Conservation (phyloP, 1,140 invertebrate species). For the Bombyx mandarina region DNA sequence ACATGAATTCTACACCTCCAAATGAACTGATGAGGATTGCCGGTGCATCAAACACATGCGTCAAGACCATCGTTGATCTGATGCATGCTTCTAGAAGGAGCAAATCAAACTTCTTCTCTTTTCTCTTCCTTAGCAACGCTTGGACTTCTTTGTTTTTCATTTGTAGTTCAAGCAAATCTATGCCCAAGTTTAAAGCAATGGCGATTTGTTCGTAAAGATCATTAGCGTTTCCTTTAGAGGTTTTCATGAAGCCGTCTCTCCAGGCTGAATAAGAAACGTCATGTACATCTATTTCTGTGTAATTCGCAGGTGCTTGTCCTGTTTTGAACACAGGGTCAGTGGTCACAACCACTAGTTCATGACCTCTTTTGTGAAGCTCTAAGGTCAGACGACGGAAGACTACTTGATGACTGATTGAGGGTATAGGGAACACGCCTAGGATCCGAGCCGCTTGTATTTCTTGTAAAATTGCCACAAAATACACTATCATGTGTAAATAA, state of each 20-base stretch:
- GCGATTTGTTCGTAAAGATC: neutral
- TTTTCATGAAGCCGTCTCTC: neutral
- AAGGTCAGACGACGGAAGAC: constrained; percentile 2
- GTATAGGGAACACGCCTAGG: constrained; percentile 8
- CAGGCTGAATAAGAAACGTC: constrained; percentile 20
- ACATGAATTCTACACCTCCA: constrained; percentile 9
- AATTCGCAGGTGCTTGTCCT: neutral
- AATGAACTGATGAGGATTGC: constrained; percentile 44
- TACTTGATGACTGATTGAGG: constrained; percentile 9
- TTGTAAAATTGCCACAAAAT: too few species aligned
- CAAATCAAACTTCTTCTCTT: constrained; percentile 41
- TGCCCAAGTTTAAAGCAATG: neutral
- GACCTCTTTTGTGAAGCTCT: constrained; percentile 5
- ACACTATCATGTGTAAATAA: too few species aligned
- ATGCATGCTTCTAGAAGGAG: constrained; percentile 33
- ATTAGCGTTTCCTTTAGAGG: neutral
- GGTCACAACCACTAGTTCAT: constrained; percentile 8
- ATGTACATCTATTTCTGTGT: constrained; percentile 11
- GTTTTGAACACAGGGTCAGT: neutral
- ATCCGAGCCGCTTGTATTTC: constrained; percentile 6
- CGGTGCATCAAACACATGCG: constrained; percentile 49
- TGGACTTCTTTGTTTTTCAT: constrained; percentile 23
- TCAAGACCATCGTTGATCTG: constrained; percentile 30
- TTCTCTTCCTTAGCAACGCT: constrained; percentile 26
- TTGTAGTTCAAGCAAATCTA: constrained; percentile 22